Conservation (phyloP, 2,888 invertebrate species). For the Creontiades dilutus region DNA sequence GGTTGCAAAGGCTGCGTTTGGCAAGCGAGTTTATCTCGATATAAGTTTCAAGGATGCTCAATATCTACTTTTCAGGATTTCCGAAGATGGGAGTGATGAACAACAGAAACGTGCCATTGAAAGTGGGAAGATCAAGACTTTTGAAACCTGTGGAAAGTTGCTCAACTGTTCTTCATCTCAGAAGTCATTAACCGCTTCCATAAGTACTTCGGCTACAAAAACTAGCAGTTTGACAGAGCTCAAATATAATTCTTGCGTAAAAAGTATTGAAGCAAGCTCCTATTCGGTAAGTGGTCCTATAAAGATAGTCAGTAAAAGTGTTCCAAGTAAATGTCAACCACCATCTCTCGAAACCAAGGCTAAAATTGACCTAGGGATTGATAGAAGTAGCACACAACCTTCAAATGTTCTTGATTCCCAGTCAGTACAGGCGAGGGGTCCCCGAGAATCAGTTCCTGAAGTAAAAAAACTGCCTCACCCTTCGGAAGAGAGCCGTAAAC, state of each 20-base stretch:
- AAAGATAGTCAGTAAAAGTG: background rate
- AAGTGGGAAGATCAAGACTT: background rate
- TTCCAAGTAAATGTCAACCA: background rate
- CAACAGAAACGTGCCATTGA: background rate
- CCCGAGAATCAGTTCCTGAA: background rate
- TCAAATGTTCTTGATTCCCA: background rate
- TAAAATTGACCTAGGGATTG: background rate
- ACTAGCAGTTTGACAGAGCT: background rate
- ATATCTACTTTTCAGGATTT: background rate
- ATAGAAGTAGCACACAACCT: background rate
- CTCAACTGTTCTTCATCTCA: background rate
- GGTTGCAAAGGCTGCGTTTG: too few relatives aligned
- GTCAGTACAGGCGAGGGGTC: background rate
- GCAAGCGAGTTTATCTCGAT: too few relatives aligned
- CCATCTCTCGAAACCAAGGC: background rate
- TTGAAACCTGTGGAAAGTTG: background rate
- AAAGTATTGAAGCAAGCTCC: background rate
- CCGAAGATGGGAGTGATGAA: background rate
- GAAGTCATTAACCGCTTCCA: background rate
- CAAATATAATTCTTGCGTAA: background rate
- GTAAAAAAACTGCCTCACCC: background rate
- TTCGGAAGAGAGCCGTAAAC: background rate
- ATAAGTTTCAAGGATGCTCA: too few relatives aligned
- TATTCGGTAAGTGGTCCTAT: background rate
- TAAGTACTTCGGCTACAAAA: background rate